Evolutionary conservation across 1,140 invertebrate genomes (phyloP).

Genomic region (Piezodorus guildinii): DNA sequence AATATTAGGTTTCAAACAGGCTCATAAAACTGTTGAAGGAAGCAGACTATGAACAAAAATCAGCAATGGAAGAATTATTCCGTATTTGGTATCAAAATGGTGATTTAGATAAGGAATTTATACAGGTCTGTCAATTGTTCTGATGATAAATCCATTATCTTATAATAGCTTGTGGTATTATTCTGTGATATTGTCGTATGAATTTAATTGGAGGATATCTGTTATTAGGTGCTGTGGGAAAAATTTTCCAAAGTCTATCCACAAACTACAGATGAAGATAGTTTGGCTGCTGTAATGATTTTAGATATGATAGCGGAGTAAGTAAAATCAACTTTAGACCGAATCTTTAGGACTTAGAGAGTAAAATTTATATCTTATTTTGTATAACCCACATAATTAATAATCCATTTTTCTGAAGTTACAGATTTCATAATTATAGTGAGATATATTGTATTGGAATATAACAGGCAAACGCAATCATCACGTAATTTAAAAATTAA

Average conservation of each 20-base stretch:
- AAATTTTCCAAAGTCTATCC: conserved; percentile 64
- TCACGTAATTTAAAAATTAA: too few relatives aligned
- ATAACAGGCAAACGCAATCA: too few relatives aligned
- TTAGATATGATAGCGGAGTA: conserved; percentile 59
- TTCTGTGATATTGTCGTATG: background rate
- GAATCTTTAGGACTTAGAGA: too few relatives aligned
- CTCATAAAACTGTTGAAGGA: conserved; percentile 46
- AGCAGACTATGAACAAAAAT: conserved; percentile 47
- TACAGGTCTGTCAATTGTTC: conserved; percentile 32
- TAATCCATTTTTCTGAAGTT: too few relatives aligned
- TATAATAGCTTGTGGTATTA: background rate
- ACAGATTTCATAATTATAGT: too few relatives aligned
- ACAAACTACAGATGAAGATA: conserved; percentile 51
- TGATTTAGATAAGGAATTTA: conserved; percentile 41
- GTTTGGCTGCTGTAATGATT: conserved; percentile 54
- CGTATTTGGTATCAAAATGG: conserved; percentile 48
- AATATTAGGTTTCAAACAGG: conserved; percentile 26
- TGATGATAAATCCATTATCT: background rate
- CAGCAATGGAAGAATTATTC: conserved; percentile 58
- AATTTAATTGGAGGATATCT: conserved; percentile 26
- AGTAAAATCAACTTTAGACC: conserved; percentile 7
- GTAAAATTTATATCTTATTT: too few relatives aligned
- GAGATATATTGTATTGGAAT: too few relatives aligned
- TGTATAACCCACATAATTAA: too few relatives aligned
- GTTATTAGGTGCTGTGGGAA: conserved; percentile 64